phyloP scores from a whole-genome alignment of 2,888 invertebrate species.

The Patella caerulea region DNA sequence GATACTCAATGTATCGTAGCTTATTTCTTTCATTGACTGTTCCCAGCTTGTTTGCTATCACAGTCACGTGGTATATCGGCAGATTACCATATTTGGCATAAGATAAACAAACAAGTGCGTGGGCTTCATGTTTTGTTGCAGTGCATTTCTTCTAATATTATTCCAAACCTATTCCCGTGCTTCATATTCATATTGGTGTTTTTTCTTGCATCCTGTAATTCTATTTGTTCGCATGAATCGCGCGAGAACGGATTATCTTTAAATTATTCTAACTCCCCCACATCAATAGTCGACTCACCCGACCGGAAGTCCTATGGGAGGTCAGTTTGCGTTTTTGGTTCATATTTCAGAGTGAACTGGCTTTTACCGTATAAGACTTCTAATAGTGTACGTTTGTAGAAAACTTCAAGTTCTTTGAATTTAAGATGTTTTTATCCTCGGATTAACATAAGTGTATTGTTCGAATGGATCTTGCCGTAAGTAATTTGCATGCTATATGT shows the following conservation, averaged over 20 bases:
- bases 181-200: no score
- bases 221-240: no score
- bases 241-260: background rate
- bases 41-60: constrained; percentile 8
- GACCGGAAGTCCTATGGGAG: constrained; percentile 38
- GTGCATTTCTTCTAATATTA: constrained; percentile 6
- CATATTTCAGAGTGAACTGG: constrained; percentile 21
- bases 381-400: background rate
- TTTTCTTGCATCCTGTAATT: no score
- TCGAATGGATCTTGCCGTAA: background rate
- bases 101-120: constrained; percentile 24
- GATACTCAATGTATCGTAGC: no score
- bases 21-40: constrained; percentile 24
- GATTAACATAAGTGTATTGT: background rate
- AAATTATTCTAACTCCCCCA: constrained; percentile 19
- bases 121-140: constrained; percentile 21
- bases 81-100: constrained; percentile 28
- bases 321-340: constrained; percentile 32
- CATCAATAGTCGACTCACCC: constrained; percentile 21
- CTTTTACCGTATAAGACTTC: constrained; percentile 9
- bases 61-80: constrained; percentile 23
- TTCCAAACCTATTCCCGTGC: background rate
- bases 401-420: background rate
- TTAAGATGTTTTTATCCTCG: background rate
- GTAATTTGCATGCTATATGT: background rate